A percentile compares a stretch with the other conserved stretches of the same genome.
Conservation (phyloP, 1,140 invertebrate genomes). For the Brachionus plicatilis region DNA sequence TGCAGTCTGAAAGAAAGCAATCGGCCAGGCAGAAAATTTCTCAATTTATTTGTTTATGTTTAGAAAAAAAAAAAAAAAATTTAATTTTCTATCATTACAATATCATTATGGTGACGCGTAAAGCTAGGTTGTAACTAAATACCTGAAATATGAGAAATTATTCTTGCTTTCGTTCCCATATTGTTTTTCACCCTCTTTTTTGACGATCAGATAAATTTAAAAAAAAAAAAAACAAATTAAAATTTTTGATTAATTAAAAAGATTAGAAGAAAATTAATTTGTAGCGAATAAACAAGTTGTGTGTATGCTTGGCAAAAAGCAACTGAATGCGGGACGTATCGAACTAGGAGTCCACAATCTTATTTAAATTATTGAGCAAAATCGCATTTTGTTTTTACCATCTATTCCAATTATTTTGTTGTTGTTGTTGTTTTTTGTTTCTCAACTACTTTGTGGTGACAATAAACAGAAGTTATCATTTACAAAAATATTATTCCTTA, state of each 20-base stretch:
- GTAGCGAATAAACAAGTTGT: not conserved
- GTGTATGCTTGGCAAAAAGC: not conserved
- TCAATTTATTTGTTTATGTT: conserved; percentile 16
- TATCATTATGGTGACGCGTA: not conserved
- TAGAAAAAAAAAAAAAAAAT: not conserved
- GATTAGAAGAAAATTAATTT: conserved; percentile 11
- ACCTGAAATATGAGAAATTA: not conserved
- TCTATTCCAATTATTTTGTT: not conserved
- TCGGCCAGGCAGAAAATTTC: conserved; percentile 19
- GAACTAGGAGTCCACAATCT: not conserved
- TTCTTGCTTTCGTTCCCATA: not conserved
- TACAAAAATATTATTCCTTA: not conserved
- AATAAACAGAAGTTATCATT: not conserved
- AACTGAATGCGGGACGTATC: not conserved
- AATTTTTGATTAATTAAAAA: conserved; percentile 29
- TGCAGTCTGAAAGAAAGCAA: not conserved
- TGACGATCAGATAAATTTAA: not conserved
- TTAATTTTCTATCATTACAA: conserved; percentile 5
- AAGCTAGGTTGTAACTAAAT: not conserved
- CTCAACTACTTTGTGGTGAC: not conserved
- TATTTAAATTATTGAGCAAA: not conserved
- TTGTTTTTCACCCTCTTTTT: conserved; percentile 14
- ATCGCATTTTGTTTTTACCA: not conserved
- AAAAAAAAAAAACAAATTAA: not conserved
- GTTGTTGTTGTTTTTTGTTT: not conserved